Percentiles rank a stretch among this genome's conserved stretches.
phyloP scores from a whole-genome alignment of 2,113 vertebrate genomes.

The Chlorocebus sabaeus region DNA sequence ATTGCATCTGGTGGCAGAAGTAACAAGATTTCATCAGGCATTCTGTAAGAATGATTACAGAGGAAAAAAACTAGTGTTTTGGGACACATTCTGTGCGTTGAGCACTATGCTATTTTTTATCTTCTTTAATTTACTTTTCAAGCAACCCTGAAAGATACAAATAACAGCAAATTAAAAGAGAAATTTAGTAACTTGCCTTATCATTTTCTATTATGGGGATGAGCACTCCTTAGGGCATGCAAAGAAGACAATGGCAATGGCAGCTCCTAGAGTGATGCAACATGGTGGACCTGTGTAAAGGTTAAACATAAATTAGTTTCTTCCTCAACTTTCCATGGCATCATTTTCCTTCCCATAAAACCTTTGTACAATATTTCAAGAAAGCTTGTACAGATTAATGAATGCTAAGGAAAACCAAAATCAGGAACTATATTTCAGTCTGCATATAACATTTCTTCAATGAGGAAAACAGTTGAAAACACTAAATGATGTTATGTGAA shows the following conservation, averaged over 20 bases:
- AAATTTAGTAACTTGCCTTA: not conserved
- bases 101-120: not conserved
- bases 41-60: not conserved
- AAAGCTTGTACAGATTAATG: not conserved
- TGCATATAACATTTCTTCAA: not conserved
- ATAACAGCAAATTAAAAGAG: not conserved
- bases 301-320: not conserved
- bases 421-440: not conserved
- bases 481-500: not conserved
- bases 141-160: not conserved
- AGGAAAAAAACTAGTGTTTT: not conserved
- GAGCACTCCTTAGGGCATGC: not conserved
- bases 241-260: not conserved
- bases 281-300: not conserved
- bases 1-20: not conserved
- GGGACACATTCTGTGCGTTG: not conserved
- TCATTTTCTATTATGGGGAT: not conserved
- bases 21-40: not conserved
- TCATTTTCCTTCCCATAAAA: not conserved
- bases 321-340: not conserved
- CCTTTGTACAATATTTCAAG: not conserved
- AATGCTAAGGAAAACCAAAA: not conserved
- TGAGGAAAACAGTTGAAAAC: not conserved
- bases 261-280: not conserved
- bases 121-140: not conserved